Evolutionary conservation across 2,797 vertebrate genomes (phyloP).

Genomic region (Novumbra hubbsi): DNA sequence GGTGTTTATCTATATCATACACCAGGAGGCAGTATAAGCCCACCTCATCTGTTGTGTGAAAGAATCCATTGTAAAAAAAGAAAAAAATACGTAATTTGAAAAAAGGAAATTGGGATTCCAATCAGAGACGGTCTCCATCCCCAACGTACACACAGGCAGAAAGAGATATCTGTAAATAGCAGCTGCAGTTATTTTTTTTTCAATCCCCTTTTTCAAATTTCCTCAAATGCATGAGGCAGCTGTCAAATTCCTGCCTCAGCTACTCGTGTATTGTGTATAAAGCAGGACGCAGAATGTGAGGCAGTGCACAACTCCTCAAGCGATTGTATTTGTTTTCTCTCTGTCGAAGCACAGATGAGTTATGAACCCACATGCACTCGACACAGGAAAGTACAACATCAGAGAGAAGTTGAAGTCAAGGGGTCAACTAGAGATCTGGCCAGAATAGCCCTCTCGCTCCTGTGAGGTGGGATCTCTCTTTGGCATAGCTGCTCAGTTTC

Average conservation of each 20-base stretch:
- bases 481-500: conserved; percentile 37
- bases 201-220: conserved; percentile 35
- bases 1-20: conserved; percentile 26
- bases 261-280: conserved; percentile 34
- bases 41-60: conserved; percentile 25
- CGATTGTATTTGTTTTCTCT: conserved; percentile 43
- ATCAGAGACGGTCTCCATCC: conserved; percentile 39
- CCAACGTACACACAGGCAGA: conserved; percentile 39
- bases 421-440: conserved; percentile 40
- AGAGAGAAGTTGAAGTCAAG: conserved; percentile 41
- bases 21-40: conserved; percentile 56
- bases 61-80: conserved; percentile 10
- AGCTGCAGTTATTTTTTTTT: conserved; percentile 48
- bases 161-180: conserved; percentile 72
- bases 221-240: conserved; percentile 57
- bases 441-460: background rate
- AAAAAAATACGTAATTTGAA: conserved; percentile 23
- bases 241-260: conserved; percentile 64
- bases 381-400: conserved; percentile 28
- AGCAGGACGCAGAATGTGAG: conserved; percentile 40
- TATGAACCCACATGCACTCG: conserved; percentile 40
- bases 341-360: conserved; percentile 22
- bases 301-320: conserved; percentile 36
- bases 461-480: conserved; percentile 43
- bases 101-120: conserved; percentile 53